Evolutionary conservation across 2,888 invertebrate species (phyloP).

Genomic region (Tetanocera ferruginea): DNA sequence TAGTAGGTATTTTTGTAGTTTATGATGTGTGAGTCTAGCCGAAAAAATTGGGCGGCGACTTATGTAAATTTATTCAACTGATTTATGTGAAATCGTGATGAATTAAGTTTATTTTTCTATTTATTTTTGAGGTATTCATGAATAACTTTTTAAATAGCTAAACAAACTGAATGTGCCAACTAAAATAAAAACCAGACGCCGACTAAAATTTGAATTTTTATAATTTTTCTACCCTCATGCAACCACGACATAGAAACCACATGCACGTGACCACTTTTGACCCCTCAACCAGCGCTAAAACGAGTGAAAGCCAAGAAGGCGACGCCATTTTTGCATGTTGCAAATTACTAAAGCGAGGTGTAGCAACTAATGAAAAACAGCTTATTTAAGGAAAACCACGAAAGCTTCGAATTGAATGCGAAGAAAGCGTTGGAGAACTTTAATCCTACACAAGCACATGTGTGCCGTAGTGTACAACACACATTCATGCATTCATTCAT

Average conservation of each 20-base stretch:
- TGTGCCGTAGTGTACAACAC: background rate
- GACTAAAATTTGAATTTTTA: no score
- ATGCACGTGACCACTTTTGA: no score
- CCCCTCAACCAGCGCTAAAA: no score
- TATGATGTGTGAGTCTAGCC: slow-evolving; percentile 8
- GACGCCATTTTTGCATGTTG: slow-evolving; percentile 37
- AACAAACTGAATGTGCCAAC: no score
- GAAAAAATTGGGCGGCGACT: slow-evolving; percentile 9
- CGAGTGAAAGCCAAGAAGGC: no score
- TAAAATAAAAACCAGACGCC: no score
- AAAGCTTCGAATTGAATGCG: background rate
- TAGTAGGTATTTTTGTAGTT: slow-evolving; percentile 1
- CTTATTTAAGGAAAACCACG: slow-evolving; percentile 29
- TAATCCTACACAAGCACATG: background rate
- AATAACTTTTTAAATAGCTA: no score
- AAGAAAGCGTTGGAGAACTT: slow-evolving; percentile 1
- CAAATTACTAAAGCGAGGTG: slow-evolving; percentile 45
- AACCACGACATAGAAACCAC: no score
- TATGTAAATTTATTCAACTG: slow-evolving; percentile 13
- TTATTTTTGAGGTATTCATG: no score
- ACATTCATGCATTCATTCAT: background rate
- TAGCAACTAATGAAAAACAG: slow-evolving; percentile 43
- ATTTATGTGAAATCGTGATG: slow-evolving; percentile 12
- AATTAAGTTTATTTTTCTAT: background rate
- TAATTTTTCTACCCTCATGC: no score